Base-by-base conservation (phyloP, 2,888 invertebrate species). In the Charanyca ferruginea region DNA sequence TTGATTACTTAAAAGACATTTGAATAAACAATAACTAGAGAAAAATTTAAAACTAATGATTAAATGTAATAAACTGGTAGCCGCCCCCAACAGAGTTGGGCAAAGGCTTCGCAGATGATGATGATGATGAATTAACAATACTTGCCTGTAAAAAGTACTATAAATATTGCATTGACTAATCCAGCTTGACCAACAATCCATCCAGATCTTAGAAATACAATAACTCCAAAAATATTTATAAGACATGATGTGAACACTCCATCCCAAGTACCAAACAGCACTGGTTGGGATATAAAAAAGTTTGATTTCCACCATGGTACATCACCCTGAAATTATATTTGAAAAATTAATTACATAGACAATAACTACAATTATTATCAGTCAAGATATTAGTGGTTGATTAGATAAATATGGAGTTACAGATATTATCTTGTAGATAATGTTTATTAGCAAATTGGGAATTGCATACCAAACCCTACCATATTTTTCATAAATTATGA, bases 181-280 rank as follows among this genome's bases (percentile, higher is more conserved):
- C 98, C 98, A 73, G 98, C 98, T 93, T 98, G 97, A 45, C 98
- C 99, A 58, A 99, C 99, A 88, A 99, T 98, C 99, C 99, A 99
- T 75, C 99, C 99, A 72, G 99, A 98, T 84, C 99, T 96, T 68
- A 99, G 96, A 93, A 99, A 99, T 70, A 99, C 99, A 91, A 99
- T 99, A 0, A 99, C 99, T 87, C 99, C 99, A 95, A 99, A 99
- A 66, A 99, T 98, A 93, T 99, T 99, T 88, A 99, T 99, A 85
- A 99, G 97, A 90, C 99, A 99, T 58, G 99, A 99, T 62, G 99
- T 99, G 90, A 99, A 99, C 8, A 99, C 99, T 76, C 99, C 99
- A 94, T 99, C 99, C 98, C 98, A 99, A 1, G 99, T 99, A 16
- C 99, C 99, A 95, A 99, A 99, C 58, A 99, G 95, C 60, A 99